Evolutionary conservation across 2,113 vertebrate genomes (phyloP), one percentile per base, ranked within the genome.

Genomic region (Vulpes ferrilata): DNA sequence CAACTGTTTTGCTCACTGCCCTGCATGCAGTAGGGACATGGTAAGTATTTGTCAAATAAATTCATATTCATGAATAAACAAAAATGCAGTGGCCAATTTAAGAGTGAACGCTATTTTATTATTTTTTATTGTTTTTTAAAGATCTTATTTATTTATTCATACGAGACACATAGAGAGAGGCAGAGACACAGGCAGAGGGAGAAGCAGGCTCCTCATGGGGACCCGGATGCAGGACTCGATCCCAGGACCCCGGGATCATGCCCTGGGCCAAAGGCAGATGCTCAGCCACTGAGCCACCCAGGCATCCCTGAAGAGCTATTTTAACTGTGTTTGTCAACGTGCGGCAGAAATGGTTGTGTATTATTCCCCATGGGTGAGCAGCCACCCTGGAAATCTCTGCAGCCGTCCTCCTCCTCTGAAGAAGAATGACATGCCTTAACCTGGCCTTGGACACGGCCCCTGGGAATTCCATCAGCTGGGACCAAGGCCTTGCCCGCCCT

Each of bases 381-480:
- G 16, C 35, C 64, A 19, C 11, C 1, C 15, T 2, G n/a, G 73
- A 76, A 51, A 27, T 48, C 27, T 51, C 76, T 11, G 0, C 17
- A 35, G 27, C 69, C 67, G 8, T 73, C 7, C 4, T 16, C 27
- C 60, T 11, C 60, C 73, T 35, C 20, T 6, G 22, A n/a, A 81
- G 8, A 16, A 30, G 48, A 22, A 57, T 6, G 35, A 5, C 59
- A 38, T 4, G 2, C 62, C 17, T n/a, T 7, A 17, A 2, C n/a
- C 8, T 2, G 13, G 6, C 17, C 16, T 0, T 3, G 32, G 30
- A 25, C 10, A 9, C 1, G 2, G 13, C 35, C 64, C 65, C 53
- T 8, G 11, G 73, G 81, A 57, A 62, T 57, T 13, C 27, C 12
- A 5, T 48, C 4, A 6, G 43, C 74, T 25, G 7, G 35, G 11